A percentile compares a stretch with the other conserved stretches of the same genome.
These are phyloP conservation scores for Limnephilus marmoratus DNA, from an alignment of 2,888 invertebrate genomes.

Conservation along the genomic window DNA sequence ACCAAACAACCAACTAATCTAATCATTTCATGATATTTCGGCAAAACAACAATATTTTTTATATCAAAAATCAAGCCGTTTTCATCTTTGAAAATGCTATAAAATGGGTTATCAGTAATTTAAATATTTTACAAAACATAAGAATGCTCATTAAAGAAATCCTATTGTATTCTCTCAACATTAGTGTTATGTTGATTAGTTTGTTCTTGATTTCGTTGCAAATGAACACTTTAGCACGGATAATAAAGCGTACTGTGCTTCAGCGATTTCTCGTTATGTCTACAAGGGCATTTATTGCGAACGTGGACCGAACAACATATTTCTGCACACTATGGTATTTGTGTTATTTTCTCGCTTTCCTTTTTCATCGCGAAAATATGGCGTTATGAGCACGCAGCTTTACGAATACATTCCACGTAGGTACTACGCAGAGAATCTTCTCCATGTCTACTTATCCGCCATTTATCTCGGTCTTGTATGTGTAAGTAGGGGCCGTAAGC, in stretches of 20 bases:
- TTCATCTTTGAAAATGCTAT: too few relatives aligned
- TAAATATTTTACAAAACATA: not conserved
- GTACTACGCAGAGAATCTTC: constrained; percentile 39
- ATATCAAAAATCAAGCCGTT: too few relatives aligned
- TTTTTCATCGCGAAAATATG: constrained; percentile 54
- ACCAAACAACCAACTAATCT: not conserved
- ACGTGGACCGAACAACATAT: constrained; percentile 33
- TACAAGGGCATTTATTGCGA: constrained; percentile 44
- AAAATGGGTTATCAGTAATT: too few relatives aligned
- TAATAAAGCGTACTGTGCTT: constrained; percentile 25
- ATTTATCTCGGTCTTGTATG: constrained; percentile 49
- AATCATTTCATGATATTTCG: not conserved
- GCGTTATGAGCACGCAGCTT: constrained; percentile 45
- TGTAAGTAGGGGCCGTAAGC: constrained; percentile 49
- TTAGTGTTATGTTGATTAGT: not conserved
- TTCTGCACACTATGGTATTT: constrained; percentile 41
- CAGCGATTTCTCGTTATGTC: constrained; percentile 28
- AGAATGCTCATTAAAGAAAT: not conserved
- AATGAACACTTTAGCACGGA: constrained; percentile 23
- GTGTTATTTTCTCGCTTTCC: constrained; percentile 46
- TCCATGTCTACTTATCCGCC: constrained; percentile 46
- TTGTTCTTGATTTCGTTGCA: constrained; percentile 2
- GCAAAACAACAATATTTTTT: too few relatives aligned
- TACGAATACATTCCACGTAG: constrained; percentile 47
- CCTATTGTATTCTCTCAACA: not conserved